Evolutionary conservation across 2,888 invertebrate genomes (phyloP).

Genomic region (Atherix ibis): DNA sequence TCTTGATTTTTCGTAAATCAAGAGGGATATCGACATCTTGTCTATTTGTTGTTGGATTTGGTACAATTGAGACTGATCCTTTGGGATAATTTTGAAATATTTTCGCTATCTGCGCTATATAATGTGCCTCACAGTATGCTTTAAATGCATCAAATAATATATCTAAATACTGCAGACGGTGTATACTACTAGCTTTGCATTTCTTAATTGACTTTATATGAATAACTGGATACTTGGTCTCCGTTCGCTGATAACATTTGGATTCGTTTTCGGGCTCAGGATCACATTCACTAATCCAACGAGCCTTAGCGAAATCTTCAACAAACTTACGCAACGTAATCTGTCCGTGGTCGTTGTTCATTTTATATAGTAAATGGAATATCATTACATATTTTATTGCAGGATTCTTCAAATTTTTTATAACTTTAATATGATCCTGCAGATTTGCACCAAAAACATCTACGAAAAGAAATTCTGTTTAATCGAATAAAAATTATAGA

Average conservation of each 20-base stretch:
- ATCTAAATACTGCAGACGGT: constrained; percentile 21
- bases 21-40: too few species aligned
- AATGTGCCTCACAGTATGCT: constrained; percentile 21
- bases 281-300: too few species aligned
- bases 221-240: constrained; percentile 5
- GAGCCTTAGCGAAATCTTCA: constrained; percentile 19
- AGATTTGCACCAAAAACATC: constrained; percentile 6
- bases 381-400: constrained; percentile 24
- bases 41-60: too few species aligned
- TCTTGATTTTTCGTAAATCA: too few species aligned
- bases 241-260: too few species aligned
- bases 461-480: not conserved
- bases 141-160: constrained; percentile 20
- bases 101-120: too few species aligned
- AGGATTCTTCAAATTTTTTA: constrained; percentile 19
- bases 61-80: too few species aligned
- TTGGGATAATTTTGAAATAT: too few species aligned
- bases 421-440: constrained; percentile 19
- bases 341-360: constrained; percentile 10
- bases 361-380: constrained; percentile 19
- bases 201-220: constrained; percentile 12
- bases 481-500: not conserved
- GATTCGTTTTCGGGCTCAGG: too few species aligned
- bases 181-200: constrained; percentile 7
- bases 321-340: constrained; percentile 22